A percentile compares a stretch with the other conserved stretches of the same genome.
These are phyloP conservation scores for Drosophila subquinaria DNA, from an alignment of 2,888 invertebrate species.

Conservation along the genomic window DNA sequence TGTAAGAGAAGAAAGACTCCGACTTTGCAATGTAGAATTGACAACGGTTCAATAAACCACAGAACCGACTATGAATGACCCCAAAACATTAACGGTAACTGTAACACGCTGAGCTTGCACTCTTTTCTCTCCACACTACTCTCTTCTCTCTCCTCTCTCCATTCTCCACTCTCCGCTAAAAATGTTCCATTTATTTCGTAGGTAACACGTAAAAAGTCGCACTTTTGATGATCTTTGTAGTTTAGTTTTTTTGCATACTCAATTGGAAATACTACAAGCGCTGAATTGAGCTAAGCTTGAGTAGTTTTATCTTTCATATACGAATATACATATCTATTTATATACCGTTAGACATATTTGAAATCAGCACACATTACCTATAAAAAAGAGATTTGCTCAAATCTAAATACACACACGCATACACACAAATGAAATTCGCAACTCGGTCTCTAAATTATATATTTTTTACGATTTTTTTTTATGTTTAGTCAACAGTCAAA, in stretches of 20 bases:
- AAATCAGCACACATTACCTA: conserved; percentile 36
- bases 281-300: conserved; percentile 58
- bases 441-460: conserved; percentile 45
- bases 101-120: conserved; percentile 23
- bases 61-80: conserved; percentile 14
- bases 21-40: conserved; percentile 17
- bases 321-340: conserved; percentile 34
- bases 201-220: conserved; percentile 18
- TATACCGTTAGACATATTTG: conserved; percentile 40
- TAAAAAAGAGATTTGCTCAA: conserved; percentile 77
- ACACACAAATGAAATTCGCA: conserved; percentile 38
- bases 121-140: background rate
- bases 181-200: background rate
- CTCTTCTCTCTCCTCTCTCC: background rate
- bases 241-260: conserved; percentile 46
- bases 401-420: conserved; percentile 49
- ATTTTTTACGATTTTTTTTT: conserved; percentile 25
- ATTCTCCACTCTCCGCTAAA: background rate
- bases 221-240: conserved; percentile 34
- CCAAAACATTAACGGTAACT: conserved; percentile 29
- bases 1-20: conserved; percentile 26
- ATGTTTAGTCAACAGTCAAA: conserved; percentile 45
- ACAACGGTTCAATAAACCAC: conserved; percentile 54
- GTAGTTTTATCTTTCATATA: conserved; percentile 32
- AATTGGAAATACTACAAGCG: conserved; percentile 49